Evolutionary conservation across 2,888 invertebrate genomes (phyloP).

Genomic region (Drosophila formosana): DNA sequence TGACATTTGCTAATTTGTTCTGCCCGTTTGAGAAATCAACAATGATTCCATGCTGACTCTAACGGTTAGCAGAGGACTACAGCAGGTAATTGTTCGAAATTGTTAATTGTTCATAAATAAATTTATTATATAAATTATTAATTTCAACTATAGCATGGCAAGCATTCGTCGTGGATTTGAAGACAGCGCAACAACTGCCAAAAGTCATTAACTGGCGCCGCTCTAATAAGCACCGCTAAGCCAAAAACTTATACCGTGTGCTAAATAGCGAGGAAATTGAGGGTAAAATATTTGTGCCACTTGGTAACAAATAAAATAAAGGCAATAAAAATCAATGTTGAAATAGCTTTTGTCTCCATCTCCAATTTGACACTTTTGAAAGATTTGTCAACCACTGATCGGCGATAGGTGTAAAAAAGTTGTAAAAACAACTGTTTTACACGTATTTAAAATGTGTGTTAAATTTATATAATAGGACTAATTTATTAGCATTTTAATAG

Average conservation of each 20-base stretch:
- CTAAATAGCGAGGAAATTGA: neutral
- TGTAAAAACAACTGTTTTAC: neutral
- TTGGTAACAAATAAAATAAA: neutral
- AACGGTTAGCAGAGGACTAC: constrained; percentile 6
- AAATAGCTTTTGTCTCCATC: neutral
- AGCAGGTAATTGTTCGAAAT: constrained; percentile 26
- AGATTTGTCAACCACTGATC: neutral
- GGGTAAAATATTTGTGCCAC: neutral
- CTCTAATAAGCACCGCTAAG: constrained; percentile 55
- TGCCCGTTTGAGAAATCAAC: constrained; percentile 8
- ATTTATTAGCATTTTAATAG: neutral
- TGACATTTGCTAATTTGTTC: constrained; percentile 12
- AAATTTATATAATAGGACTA: neutral
- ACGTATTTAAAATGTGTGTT: neutral
- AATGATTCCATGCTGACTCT: neutral
- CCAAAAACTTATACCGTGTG: constrained; percentile 38
- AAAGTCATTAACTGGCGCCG: constrained; percentile 59
- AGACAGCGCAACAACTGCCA: constrained; percentile 48
- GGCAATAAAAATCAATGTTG: neutral
- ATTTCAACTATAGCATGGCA: constrained; percentile 55
- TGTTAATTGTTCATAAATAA: constrained; percentile 65
- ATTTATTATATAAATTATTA: constrained; percentile 68
- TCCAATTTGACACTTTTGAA: neutral
- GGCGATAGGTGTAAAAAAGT: neutral
- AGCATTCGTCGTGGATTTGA: constrained; percentile 17